A percentile compares a stretch with the other conserved stretches of the same genome.
Evolutionary conservation across 2,113 vertebrate genomes (phyloP).

Genomic region (Pica pica): DNA sequence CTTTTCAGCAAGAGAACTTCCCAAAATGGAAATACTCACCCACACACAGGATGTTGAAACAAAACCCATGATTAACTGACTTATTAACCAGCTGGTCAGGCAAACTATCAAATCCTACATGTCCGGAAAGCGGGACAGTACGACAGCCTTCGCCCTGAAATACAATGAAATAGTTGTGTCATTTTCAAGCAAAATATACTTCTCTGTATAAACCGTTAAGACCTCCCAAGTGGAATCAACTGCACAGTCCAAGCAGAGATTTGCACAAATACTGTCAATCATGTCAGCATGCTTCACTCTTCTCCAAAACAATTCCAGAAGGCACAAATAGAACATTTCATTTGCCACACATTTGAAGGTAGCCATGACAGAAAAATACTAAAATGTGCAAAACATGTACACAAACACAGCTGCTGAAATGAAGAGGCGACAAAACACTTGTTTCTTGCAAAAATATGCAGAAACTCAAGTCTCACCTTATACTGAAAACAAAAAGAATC

Average conservation of each 20-base stretch:
- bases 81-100: slow-evolving; percentile 99
- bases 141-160: slow-evolving; percentile 91
- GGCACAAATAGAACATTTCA: not conserved
- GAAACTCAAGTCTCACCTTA: not conserved
- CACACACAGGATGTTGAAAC: slow-evolving; percentile 99
- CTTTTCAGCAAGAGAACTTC: slow-evolving; percentile 63
- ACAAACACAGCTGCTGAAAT: not conserved
- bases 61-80: slow-evolving; percentile 96
- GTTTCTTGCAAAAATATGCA: not conserved
- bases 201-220: not conserved
- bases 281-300: not conserved
- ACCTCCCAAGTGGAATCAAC: not conserved
- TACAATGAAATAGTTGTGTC: not conserved
- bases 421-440: not conserved
- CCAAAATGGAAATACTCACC: slow-evolving; percentile 87
- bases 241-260: not conserved
- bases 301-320: not conserved
- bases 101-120: slow-evolving; percentile 99
- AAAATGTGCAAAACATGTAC: not conserved
- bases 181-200: not conserved
- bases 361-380: not conserved
- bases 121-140: slow-evolving; percentile 88
- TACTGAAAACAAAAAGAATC: not conserved
- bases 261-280: not conserved
- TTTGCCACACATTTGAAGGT: not conserved